phyloP scores from a whole-genome alignment of 2,113 vertebrate genomes.

The Leiothrix lutea region DNA sequence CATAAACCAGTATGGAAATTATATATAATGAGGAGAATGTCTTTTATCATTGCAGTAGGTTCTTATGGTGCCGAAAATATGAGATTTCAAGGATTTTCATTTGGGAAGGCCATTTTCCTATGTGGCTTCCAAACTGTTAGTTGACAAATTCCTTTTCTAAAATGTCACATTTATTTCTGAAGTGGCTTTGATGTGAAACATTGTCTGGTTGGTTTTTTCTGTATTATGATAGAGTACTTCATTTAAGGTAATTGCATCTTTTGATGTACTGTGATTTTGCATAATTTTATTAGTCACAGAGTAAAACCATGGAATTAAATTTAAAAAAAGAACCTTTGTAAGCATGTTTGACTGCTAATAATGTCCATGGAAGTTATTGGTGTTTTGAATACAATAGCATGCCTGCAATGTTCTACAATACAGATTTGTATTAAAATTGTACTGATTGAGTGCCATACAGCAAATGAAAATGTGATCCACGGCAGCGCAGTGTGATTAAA shows the following conservation, averaged over 20 bases:
- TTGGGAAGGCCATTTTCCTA: neutral
- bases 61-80: neutral
- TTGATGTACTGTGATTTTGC: neutral
- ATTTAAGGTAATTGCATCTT: neutral
- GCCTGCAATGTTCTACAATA: neutral
- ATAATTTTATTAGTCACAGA: conserved; percentile 1
- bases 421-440: neutral
- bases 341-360: neutral
- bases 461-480: neutral
- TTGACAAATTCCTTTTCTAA: neutral
- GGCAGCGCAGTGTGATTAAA: neutral
- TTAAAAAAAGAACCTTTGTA: neutral
- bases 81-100: neutral
- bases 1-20: neutral
- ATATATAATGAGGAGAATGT: neutral
- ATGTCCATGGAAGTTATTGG: neutral
- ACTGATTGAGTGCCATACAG: neutral
- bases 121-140: neutral
- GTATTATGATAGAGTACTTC: neutral
- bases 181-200: neutral
- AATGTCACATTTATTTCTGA: neutral
- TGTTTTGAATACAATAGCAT: neutral
- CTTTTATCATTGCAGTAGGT: neutral
- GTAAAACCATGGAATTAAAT: neutral
- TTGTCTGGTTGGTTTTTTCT: neutral